A percentile compares a stretch with the other conserved stretches of the same genome.
Conservation (phyloP, 2,797 vertebrate genomes). For the Valencia hispanica region DNA sequence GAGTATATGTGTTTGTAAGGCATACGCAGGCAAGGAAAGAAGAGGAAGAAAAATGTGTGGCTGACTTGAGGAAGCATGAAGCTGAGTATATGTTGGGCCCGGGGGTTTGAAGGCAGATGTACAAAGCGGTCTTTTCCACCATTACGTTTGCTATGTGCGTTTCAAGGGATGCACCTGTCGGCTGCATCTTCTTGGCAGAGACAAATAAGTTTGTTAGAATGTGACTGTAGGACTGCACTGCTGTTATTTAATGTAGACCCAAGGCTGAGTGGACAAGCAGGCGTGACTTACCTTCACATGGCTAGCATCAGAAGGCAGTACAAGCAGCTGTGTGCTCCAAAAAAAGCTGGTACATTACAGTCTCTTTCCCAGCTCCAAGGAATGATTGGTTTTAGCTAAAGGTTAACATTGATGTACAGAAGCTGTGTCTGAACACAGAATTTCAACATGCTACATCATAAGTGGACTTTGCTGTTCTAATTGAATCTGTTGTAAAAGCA, state of each 20-base stretch:
- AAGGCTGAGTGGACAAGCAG: constrained; percentile 18
- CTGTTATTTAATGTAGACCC: constrained; percentile 16
- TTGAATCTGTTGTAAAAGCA: no score
- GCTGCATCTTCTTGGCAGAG: constrained; percentile 13
- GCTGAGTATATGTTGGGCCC: neutral
- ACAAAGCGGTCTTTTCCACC: constrained; percentile 2
- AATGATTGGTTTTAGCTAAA: neutral
- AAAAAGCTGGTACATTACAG: neutral
- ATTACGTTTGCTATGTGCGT: constrained; percentile 9
- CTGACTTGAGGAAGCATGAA: constrained; percentile 31
- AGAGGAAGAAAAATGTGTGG: neutral
- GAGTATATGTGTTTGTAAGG: constrained; percentile 17
- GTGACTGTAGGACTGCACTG: constrained; percentile 17
- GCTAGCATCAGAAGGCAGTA: neutral
- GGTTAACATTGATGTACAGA: neutral
- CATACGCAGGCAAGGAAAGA: constrained; percentile 4
- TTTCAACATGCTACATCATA: neutral
- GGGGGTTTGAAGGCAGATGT: constrained; percentile 18
- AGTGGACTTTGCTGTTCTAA: no score
- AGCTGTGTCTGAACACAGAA: neutral
- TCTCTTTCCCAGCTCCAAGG: neutral
- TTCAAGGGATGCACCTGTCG: constrained; percentile 26
- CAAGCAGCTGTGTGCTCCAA: constrained; percentile 13
- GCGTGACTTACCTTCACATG: constrained; percentile 7
- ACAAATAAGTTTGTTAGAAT: constrained; percentile 15